phyloP scores from a whole-genome alignment of 2,797 vertebrate species.

The Mus caroli region DNA sequence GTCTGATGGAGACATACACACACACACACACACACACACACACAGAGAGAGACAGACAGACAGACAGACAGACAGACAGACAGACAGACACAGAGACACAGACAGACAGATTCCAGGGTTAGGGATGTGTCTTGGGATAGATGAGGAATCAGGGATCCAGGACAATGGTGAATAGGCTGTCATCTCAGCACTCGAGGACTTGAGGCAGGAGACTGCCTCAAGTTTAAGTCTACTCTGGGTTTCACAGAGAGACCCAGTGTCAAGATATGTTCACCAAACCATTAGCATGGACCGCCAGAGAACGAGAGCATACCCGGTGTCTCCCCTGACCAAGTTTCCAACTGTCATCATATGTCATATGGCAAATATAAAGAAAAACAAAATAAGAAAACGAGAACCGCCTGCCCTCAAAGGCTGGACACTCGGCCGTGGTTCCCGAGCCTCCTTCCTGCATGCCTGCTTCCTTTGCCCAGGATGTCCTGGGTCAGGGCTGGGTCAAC shows the following conservation, averaged over 20 bases:
- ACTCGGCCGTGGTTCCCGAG: neutral
- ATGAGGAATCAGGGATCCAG: no score
- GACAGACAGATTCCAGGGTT: neutral
- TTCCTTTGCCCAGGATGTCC: neutral
- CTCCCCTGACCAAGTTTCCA: neutral
- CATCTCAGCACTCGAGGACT: neutral
- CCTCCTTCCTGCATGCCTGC: neutral
- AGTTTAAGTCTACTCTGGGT: neutral
- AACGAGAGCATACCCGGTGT: neutral
- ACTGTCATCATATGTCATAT: neutral
- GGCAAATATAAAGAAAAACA: neutral
- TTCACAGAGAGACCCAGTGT: neutral
- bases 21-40: neutral
- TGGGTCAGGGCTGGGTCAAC: neutral
- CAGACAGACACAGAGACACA: no score
- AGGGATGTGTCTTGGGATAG: neutral
- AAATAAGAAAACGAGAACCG: neutral
- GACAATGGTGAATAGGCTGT: neutral
- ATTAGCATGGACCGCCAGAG: no score
- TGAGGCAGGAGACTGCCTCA: neutral
- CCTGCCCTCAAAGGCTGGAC: neutral
- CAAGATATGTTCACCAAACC: neutral
- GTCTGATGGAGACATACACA: neutral
- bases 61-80: neutral
- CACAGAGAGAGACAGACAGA: no score